A percentile compares a stretch with the other conserved stretches of the same genome.
Conservation (phyloP, 2,113 vertebrate genomes). For the Hemibagrus wyckioides region DNA sequence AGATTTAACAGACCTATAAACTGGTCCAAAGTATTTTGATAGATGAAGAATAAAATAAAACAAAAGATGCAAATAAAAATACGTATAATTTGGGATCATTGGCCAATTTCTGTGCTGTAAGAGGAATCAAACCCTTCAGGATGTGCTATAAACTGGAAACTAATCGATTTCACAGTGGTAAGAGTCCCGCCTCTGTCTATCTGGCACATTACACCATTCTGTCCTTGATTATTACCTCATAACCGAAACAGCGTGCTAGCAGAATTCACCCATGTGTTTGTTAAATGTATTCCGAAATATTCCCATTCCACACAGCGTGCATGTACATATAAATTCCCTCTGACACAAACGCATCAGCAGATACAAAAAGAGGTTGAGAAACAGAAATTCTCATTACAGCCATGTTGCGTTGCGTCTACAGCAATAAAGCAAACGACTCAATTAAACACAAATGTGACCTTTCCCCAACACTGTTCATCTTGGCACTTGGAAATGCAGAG, state of each 20-base stretch:
- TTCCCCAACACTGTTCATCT: neutral
- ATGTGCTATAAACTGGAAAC: neutral
- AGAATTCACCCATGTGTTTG: neutral
- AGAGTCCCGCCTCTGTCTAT: neutral
- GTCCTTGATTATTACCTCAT: neutral
- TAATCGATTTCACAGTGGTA: neutral
- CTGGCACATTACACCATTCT: neutral
- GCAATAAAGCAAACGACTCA: neutral
- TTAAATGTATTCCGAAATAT: neutral
- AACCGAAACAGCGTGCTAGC: neutral
- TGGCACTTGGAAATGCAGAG: conserved; percentile 7
- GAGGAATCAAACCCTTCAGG: neutral
- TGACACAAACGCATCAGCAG: neutral
- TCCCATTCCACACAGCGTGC: neutral
- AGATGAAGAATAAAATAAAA: no score
- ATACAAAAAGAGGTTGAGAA: neutral
- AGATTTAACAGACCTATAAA: neutral
- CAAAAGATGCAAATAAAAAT: neutral
- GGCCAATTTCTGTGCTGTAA: neutral
- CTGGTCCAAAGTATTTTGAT: no score
- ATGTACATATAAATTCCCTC: neutral
- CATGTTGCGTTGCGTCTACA: neutral
- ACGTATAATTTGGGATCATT: neutral
- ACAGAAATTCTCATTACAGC: neutral
- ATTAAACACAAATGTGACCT: neutral